Base-by-base conservation (phyloP, 2,888 invertebrate genomes). In the Cordilura impudica region DNA sequence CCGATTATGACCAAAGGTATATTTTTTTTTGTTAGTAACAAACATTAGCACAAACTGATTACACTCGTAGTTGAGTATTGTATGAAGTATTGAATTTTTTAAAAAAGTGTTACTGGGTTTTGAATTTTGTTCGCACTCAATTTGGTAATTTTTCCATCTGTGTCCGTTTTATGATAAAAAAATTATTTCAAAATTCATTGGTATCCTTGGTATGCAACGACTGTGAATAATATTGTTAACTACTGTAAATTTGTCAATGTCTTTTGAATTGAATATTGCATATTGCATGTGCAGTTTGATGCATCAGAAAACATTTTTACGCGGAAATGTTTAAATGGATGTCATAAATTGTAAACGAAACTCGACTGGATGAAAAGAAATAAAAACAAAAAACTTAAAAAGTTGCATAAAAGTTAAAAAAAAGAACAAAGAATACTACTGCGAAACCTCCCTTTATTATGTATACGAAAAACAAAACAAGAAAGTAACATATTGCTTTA, bases 281-380 rank as follows among this genome's bases (percentile, higher is more conserved):
- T 31, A 12, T 18, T 31, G 47, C n/a, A 29, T 31, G 26, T 74
- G 71, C 72, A 77, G 29, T 70, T 76, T 80, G 80, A 80, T 76
- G 76, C 80, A 80, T 80, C 58, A 47, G 69, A 69, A 73, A 58
- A 70, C 76, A 80, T 80, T 77, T 76, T 63, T 21, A 54, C 72
- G 80, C 69, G 80, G 80, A 67, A 73, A 80, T 45, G 31, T 69
- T 53, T 69, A 76, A 80, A 69, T 80, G 61, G 65, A 47, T 73
- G 73, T 80, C 80, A 80, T 80, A 76, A 80, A 80, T 80, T 70
- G 54, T 61, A 60, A 65, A 43, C 35, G 60, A 47, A 71, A 45
- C 54, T 67, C 47, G 43, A 61, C 35, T 47, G 35, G 19, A 31
- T 31, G 4, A 43, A 58, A 56, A 61, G 18, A 45, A 14, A 12